Base-by-base conservation (phyloP, 2,888 invertebrate species). In the Hybos culiciformis region DNA sequence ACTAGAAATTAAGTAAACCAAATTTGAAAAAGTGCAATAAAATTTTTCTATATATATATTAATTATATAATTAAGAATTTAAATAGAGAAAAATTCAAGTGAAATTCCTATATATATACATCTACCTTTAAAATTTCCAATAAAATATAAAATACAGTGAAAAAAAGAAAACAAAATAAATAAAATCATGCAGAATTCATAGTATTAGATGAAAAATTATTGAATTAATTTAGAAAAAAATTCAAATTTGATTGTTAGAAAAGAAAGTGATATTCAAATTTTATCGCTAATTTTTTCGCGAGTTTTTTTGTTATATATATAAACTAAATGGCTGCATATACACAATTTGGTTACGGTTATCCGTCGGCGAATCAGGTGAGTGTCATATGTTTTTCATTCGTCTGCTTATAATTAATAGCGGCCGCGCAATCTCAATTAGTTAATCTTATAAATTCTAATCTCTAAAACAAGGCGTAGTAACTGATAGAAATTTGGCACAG, bases 281-380 rank as follows among this genome's bases (percentile, higher is more conserved):
- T 33, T 33, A 7, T 18, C 19, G 17, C 4, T 33, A 8, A 8
- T 9, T 6, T 33, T 33, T 26, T 17, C 31, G 20, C 32, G 11
- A 11, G 7, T 18, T 19, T 26, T 31, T 26, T 31, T 18, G 11
- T 4, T 26, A 12, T n/a, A n/a, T n/a, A 29, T 12, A 23, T 44
- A 39, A 34, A 31, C 47, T 53, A 54, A 51, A 67, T 67, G 67
- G 66, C 88, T 68, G 84, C 87, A 59, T 90, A 90, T 71, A 79
- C 88, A 65, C 88, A 90, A 72, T 88, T 88, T 71, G 87, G 88
- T 74, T 90, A 88, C 70, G 77, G 84, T 60, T 88, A 88, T 75
- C 84, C 86, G 76, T 77, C 88, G 76, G 84, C 86, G 64, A 82
- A 87, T 60, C 90, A 88, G 87, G 88, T 90, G 72, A 73, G 76